Conservation (phyloP, 1,140 invertebrate genomes). For the Dendrolimus kikuchii region DNA sequence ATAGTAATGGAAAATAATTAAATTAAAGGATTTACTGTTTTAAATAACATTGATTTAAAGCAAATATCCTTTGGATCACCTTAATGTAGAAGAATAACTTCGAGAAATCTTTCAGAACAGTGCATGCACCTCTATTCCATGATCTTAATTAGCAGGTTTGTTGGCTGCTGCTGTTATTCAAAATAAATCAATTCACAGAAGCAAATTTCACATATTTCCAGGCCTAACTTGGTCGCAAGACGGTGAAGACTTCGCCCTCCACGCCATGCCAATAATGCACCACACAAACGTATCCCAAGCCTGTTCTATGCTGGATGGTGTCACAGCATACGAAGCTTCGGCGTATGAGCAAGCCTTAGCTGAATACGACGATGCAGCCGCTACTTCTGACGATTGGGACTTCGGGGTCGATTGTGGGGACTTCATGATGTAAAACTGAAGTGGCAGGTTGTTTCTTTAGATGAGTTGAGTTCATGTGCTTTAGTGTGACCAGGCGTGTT, state of each 20-base stretch:
- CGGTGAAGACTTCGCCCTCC: slow-evolving; percentile 74
- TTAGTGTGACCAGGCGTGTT: neutral
- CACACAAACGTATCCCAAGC: slow-evolving; percentile 74
- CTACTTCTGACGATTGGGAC: slow-evolving; percentile 76
- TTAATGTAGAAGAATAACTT: no score
- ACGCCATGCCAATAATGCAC: slow-evolving; percentile 75
- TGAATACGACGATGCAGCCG: slow-evolving; percentile 73
- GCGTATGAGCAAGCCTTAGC: slow-evolving; percentile 73
- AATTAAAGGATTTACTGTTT: no score
- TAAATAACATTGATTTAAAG: no score
- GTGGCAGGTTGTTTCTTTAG: neutral
- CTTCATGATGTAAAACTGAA: slow-evolving; percentile 74
- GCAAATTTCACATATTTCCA: slow-evolving; percentile 27
- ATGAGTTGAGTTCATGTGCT: slow-evolving; percentile 4
- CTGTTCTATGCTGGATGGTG: slow-evolving; percentile 68
- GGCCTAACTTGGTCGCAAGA: slow-evolving; percentile 76
- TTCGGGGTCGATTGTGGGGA: slow-evolving; percentile 76
- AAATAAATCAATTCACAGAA: neutral
- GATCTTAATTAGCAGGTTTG: no score
- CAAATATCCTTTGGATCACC: no score
- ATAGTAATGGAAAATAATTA: no score
- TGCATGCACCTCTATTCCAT: no score
- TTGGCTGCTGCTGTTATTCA: neutral
- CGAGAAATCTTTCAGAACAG: no score
- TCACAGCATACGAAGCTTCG: slow-evolving; percentile 75